Evolutionary conservation across 2,113 vertebrate species (phyloP).

Genomic region (Trichomycterus rosablanca): DNA sequence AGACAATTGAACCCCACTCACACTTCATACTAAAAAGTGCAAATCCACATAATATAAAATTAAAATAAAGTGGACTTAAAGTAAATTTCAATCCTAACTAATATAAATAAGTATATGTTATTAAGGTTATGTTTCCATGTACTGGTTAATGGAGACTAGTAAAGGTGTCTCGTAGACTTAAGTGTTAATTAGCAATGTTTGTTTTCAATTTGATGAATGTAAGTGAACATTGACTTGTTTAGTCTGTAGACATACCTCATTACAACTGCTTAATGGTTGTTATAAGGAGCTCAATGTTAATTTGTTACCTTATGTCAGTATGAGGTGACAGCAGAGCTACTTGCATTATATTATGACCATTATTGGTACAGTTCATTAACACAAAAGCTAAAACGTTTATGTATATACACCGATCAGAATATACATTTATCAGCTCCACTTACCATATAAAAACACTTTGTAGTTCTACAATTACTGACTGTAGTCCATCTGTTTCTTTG

Average conservation of each 20-base stretch:
- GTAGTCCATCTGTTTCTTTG: no score
- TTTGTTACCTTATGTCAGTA: constrained; percentile 49
- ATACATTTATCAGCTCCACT: no score
- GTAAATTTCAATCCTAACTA: no score
- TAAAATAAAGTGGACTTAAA: no score
- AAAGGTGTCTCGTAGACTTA: not conserved
- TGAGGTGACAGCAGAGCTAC: constrained; percentile 39
- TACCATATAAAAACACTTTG: no score
- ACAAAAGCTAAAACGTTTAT: no score
- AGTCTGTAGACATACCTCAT: constrained; percentile 57
- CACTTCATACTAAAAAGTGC: no score
- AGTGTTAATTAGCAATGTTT: constrained; percentile 37
- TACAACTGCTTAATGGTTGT: constrained; percentile 49
- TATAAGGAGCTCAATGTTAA: constrained; percentile 17
- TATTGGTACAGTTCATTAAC: no score
- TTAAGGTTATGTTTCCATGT: not conserved
- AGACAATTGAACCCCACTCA: no score
- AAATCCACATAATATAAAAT: no score
- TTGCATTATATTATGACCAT: constrained; percentile 26
- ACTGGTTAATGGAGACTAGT: not conserved
- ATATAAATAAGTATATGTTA: not conserved
- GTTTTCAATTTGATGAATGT: constrained; percentile 28
- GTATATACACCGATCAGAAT: no score
- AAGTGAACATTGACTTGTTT: constrained; percentile 58
- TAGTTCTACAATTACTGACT: no score